phyloP scores from a whole-genome alignment of 2,797 vertebrate species.

The Orientallactaga sibirica region DNA sequence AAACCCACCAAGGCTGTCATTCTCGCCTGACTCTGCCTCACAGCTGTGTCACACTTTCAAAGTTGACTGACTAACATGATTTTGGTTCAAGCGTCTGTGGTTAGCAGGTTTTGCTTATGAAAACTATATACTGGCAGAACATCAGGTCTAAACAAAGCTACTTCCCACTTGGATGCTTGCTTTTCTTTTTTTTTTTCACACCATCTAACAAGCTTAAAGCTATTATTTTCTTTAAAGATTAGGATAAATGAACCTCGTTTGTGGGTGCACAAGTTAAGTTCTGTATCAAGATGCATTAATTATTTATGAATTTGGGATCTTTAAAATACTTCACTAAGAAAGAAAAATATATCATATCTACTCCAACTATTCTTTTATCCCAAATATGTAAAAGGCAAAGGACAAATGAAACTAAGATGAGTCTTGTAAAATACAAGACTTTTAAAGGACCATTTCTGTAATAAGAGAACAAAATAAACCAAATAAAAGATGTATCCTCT shows the following conservation, averaged over 20 bases:
- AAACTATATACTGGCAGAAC: not conserved
- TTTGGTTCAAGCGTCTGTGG: not conserved
- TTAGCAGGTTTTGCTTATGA: conserved; percentile 4
- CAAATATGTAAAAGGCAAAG: not conserved
- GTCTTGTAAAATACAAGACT: not conserved
- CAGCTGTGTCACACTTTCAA: not conserved
- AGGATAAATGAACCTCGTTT: not conserved
- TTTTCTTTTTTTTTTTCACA: not conserved
- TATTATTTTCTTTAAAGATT: conserved; percentile 18
- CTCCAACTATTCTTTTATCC: not conserved
- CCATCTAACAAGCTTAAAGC: conserved; percentile 30
- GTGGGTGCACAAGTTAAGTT: not conserved
- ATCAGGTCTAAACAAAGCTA: conserved; percentile 12
- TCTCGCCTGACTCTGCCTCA: not conserved
- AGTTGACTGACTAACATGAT: not conserved
- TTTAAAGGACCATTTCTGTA: not conserved
- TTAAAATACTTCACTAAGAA: conserved; percentile 33
- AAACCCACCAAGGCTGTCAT: not conserved
- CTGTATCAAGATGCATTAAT: conserved; percentile 50
- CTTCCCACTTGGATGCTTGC: not conserved
- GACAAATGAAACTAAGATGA: conserved; percentile 3
- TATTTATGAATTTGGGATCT: conserved; percentile 63
- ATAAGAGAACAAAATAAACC: not conserved
- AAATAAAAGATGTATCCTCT: not conserved
- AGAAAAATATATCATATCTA: conserved; percentile 29